Percentiles rank a stretch among this genome's conserved stretches.
Conservation (phyloP, 2,797 vertebrate species). For the Glossophaga mutica region DNA sequence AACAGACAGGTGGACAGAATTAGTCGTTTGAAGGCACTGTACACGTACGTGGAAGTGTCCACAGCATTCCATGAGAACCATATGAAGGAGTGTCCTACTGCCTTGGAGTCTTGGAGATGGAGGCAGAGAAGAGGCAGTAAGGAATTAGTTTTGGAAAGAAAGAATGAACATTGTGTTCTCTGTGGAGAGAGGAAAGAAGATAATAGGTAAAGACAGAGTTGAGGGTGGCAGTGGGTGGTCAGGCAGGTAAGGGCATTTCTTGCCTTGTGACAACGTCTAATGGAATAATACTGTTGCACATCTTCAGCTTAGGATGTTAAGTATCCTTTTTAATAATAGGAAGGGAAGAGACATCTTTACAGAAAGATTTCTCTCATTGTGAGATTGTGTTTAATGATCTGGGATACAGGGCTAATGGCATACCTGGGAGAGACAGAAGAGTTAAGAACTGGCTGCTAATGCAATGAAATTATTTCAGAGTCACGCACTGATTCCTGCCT, state of each 20-base stretch:
- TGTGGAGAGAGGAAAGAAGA: background rate
- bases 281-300: background rate
- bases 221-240: background rate
- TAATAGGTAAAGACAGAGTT: background rate
- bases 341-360: background rate
- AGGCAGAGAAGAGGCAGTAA: background rate
- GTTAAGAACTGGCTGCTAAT: background rate
- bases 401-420: background rate
- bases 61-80: background rate
- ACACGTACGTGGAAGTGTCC: rapidly evolving
- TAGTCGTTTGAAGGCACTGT: background rate
- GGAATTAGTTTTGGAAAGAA: background rate
- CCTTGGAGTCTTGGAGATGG: background rate
- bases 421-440: background rate
- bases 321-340: background rate
- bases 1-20: background rate
- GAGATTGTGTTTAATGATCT: background rate
- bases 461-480: background rate
- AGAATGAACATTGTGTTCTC: background rate
- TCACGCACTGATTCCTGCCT: background rate
- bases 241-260: background rate
- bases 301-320: background rate
- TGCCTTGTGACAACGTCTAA: background rate
- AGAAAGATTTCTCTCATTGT: background rate
- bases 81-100: background rate